Conservation (phyloP, 1,140 invertebrate species). For the Drosophila rhopaloa region DNA sequence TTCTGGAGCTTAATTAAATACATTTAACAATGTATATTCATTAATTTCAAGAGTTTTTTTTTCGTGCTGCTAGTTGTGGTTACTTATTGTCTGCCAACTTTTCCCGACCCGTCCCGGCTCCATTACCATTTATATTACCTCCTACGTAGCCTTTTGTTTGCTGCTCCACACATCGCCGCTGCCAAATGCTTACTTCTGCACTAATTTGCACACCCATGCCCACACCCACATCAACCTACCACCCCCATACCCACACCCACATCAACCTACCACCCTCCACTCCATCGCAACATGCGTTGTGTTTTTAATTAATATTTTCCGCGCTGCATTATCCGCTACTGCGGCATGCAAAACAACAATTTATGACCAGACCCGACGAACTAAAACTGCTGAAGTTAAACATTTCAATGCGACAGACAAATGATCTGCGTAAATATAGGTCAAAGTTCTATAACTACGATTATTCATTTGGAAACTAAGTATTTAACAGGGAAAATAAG, state of each 20-base stretch:
- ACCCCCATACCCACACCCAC: constrained; percentile 4
- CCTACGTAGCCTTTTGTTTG: neutral
- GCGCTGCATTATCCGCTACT: constrained; percentile 8
- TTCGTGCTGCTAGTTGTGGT: constrained; percentile 46
- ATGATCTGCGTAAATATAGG: neutral
- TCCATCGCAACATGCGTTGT: constrained; percentile 21
- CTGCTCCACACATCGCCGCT: neutral
- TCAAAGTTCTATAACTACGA: neutral
- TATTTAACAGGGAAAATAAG: too few species aligned
- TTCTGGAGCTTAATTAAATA: constrained; percentile 60
- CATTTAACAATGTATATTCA: constrained; percentile 72
- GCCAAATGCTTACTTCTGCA: constrained; percentile 6
- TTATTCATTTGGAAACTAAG: too few species aligned
- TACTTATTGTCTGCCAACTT: constrained; percentile 52
- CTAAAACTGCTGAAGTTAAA: neutral
- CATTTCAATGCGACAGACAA: constrained; percentile 4
- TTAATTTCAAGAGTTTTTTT: constrained; percentile 63
- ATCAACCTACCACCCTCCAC: neutral
- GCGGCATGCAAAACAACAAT: constrained; percentile 10
- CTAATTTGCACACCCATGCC: constrained; percentile 10
- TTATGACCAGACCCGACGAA: constrained; percentile 2
- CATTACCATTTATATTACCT: constrained; percentile 16
- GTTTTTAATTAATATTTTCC: constrained; percentile 76
- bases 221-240: constrained; percentile 12
- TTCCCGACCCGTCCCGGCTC: neutral